Evolutionary conservation across 2,113 vertebrate genomes (phyloP), one percentile per base, ranked within the genome.

Genomic region (Pantherophis guttatus): DNA sequence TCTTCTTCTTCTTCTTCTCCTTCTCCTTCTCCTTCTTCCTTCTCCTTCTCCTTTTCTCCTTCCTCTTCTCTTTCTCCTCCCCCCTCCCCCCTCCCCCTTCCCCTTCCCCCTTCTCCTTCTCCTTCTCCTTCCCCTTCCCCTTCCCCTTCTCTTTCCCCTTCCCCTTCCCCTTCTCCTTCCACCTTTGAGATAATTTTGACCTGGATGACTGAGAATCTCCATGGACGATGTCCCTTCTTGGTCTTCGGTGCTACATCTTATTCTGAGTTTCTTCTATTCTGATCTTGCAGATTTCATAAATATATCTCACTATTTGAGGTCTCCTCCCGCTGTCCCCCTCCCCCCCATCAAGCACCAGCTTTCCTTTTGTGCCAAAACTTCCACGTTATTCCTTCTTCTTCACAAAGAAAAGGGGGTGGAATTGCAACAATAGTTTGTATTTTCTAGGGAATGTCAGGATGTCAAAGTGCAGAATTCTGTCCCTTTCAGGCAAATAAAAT

Each of bases 401-500:
- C 65, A 19, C 24, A 17, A 7, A 55, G n/a, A 65, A 55, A 62
- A 5, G 0, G 23, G 21, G 62, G 62, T 12, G 29, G 54, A 21
- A 62, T 39, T 52, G 85, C 70, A 93, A 94, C 94, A 96, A 94
- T 54, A 96, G 95, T 96, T 95, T 94, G 94, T 95, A 93, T 94
- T 95, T 94, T 94, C 90, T 94, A 70, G 94, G 88, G 93, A 95
- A 97, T 93, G 92, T 91, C 95, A 94, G 90, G 95, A 97, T 97
- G 96, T 97, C 97, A 97, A 95, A 97, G 94, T 93, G 94, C 95
- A 97, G 95, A 86, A 94, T 97, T 96, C 95, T 97, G 96, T 94
- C 95, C 94, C 65, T 85, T 58, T 96, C 95, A 95, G 97, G 93
- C 95, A 94, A 95, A 97, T 97, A 95, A 98, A 98, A 98, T 97